Evolutionary conservation across 2,888 invertebrate genomes (phyloP).

Genomic region (Sinotaia quadrata): DNA sequence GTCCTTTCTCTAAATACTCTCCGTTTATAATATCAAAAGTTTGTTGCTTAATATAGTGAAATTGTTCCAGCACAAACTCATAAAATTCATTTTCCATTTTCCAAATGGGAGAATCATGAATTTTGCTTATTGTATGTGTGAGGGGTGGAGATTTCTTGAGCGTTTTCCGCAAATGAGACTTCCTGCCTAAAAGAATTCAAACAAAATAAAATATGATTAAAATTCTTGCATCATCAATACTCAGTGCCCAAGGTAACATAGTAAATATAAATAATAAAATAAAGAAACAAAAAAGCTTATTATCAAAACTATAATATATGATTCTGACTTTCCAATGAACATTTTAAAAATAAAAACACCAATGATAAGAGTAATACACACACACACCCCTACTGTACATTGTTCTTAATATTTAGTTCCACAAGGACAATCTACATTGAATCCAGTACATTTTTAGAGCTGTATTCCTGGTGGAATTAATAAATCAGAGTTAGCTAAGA

Average conservation of each 20-base stretch:
- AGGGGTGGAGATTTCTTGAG: slow-evolving; percentile 31
- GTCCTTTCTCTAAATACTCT: slow-evolving; percentile 26
- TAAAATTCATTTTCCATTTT: slow-evolving; percentile 40
- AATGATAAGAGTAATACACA: too few relatives aligned
- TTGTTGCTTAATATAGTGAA: slow-evolving; percentile 35
- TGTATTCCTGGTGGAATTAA: too few relatives aligned
- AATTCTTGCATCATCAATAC: too few relatives aligned
- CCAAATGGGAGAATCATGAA: slow-evolving; percentile 35
- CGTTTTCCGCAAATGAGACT: slow-evolving; percentile 35
- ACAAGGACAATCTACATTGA: too few relatives aligned
- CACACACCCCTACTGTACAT: too few relatives aligned
- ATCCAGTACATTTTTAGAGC: too few relatives aligned
- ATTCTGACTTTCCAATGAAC: too few relatives aligned
- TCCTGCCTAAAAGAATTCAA: slow-evolving; percentile 20
- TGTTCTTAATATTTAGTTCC: too few relatives aligned
- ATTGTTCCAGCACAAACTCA: slow-evolving; percentile 35
- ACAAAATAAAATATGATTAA: not conserved
- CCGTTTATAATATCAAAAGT: slow-evolving; percentile 32
- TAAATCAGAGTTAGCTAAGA: too few relatives aligned
- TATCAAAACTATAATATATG: not conserved
- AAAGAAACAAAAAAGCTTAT: not conserved
- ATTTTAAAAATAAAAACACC: too few relatives aligned
- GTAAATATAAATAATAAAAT: not conserved
- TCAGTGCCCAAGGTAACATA: too few relatives aligned
- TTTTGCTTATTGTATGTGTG: slow-evolving; percentile 31